These are phyloP conservation scores for Rhynchotus rufescens DNA, from an alignment of 2,797 vertebrate genomes.

Conservation along the genomic window DNA sequence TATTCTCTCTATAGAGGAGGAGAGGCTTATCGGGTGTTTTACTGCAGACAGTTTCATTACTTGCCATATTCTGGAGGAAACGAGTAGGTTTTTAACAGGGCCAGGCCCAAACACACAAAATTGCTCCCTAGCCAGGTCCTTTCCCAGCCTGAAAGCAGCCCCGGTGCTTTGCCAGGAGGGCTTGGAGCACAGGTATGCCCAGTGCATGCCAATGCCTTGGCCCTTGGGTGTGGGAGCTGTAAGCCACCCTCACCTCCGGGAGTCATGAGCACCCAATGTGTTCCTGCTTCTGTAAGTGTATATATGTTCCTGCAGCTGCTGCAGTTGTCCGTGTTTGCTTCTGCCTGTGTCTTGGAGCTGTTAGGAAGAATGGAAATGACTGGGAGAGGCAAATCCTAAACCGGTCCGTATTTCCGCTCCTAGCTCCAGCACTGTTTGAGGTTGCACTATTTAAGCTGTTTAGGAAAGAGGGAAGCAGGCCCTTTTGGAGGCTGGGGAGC, in stretches of 20 bases:
- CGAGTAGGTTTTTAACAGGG: background rate
- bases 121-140: constrained; percentile 9
- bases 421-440: background rate
- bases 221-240: accelerated
- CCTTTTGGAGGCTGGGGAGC: constrained; percentile 18
- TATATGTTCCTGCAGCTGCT: background rate
- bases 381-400: background rate
- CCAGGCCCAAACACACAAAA: background rate
- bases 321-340: background rate
- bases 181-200: background rate
- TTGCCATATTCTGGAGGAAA: constrained; percentile 34
- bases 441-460: constrained; percentile 31
- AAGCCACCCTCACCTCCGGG: background rate
- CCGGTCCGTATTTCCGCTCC: background rate
- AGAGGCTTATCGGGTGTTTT: constrained; percentile 49
- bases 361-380: background rate
- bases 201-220: background rate
- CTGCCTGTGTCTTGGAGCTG: background rate
- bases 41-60: constrained; percentile 48
- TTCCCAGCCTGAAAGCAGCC: background rate
- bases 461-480: constrained; percentile 16
- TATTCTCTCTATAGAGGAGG: constrained; percentile 29
- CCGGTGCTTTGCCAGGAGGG: background rate
- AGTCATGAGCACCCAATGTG: background rate
- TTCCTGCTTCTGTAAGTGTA: background rate